A percentile compares a stretch with the other conserved stretches of the same genome.
Evolutionary conservation across 1,140 invertebrate species (phyloP).

Genomic region (Ceratina calcarata): DNA sequence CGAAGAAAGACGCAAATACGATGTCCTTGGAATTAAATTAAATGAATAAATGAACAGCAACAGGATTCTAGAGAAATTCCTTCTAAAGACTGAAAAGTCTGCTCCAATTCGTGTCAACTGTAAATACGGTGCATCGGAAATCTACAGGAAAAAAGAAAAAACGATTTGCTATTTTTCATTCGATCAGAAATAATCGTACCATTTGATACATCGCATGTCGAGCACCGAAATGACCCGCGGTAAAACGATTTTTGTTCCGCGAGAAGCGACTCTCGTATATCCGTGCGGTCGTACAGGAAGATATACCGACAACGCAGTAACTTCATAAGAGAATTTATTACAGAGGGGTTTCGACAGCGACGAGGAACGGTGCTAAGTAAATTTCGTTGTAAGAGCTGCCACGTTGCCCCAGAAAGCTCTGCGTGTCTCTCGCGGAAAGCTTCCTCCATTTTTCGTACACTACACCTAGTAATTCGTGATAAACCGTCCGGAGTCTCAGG

Average conservation of each 20-base stretch:
- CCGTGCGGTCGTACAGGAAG: background rate
- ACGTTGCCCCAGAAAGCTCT: background rate
- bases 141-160: too few species aligned
- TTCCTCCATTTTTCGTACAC: background rate
- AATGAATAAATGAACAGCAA: too few species aligned
- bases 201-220: too few species aligned
- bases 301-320: background rate
- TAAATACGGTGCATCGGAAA: too few species aligned
- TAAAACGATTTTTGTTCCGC: background rate
- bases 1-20: too few species aligned
- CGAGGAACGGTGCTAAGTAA: slow-evolving; percentile 19
- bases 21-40: too few species aligned
- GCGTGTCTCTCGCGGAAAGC: background rate
- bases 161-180: too few species aligned
- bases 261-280: background rate
- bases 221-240: too few species aligned
- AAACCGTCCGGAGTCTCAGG: background rate
- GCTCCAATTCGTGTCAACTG: too few species aligned
- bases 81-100: too few species aligned
- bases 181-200: too few species aligned
- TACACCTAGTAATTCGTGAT: background rate
- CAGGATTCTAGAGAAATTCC: too few species aligned
- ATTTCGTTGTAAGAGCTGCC: slow-evolving; percentile 18
- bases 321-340: slow-evolving; percentile 28
- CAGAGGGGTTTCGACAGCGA: background rate